A percentile compares a stretch with the other conserved stretches of the same genome.
Conservation (phyloP, 2,113 vertebrate species). For the Rhadina sibilatrix region DNA sequence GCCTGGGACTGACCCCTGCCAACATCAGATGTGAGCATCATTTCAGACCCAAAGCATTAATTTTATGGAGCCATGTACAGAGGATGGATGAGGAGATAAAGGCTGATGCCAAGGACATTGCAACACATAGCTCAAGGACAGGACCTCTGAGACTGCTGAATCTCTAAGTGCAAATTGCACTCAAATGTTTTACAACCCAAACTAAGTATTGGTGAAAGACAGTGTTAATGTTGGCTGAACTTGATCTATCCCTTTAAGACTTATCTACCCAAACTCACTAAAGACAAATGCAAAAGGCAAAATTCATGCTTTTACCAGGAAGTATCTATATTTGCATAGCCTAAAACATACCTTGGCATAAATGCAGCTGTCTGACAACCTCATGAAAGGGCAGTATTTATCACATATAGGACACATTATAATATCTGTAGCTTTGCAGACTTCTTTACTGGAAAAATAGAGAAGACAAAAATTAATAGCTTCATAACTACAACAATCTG, state of each 20-base stretch:
- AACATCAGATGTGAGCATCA: not conserved
- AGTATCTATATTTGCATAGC: not conserved
- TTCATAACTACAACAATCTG: not conserved
- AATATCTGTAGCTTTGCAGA: conserved; percentile 90
- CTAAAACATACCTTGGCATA: conserved; percentile 82
- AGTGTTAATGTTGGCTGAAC: not conserved
- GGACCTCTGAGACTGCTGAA: not conserved
- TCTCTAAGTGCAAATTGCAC: not conserved
- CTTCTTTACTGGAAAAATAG: conserved; percentile 89
- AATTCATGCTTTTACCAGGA: not conserved
- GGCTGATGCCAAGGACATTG: not conserved
- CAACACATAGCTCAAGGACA: not conserved
- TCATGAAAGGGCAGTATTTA: conserved; percentile 95
- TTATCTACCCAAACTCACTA: not conserved
- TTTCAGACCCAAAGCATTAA: not conserved
- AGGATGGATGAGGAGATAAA: not conserved
- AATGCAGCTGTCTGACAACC: conserved; percentile 91
- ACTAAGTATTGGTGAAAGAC: not conserved
- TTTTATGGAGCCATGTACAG: not conserved
- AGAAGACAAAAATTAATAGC: conserved; percentile 21
- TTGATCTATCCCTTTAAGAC: not conserved
- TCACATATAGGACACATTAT: conserved; percentile 98
- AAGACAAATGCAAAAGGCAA: not conserved
- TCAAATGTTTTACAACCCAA: not conserved
- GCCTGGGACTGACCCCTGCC: not conserved